Base-by-base conservation (phyloP, 2,888 invertebrate species). In the Drosophila macrospina region DNA sequence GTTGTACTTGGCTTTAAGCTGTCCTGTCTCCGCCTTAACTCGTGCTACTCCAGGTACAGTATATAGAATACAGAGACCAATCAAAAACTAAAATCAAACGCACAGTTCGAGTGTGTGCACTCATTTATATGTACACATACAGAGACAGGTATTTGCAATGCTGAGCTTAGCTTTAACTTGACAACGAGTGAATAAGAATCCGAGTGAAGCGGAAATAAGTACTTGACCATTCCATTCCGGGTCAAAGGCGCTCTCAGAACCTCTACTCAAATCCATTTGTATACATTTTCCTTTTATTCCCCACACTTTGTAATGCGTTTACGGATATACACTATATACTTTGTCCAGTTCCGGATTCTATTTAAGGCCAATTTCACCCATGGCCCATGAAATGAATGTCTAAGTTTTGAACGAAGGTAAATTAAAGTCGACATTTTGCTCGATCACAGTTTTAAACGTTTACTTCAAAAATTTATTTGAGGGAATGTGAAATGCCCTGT, bases 1-100 rank as follows among this genome's bases (percentile, higher is more conserved):
- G 28, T n/a, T 64, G 34, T 34, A 20, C 54, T 60, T 39, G 16
- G 39, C 13, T 48, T 54, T 41, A 37, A 50, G 61, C 56, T 30
- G 8, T 4, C 30, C 30, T 24, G 45, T n/a, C 16, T 34, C 24
- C 10, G 8, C n/a, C 36, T 54, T n/a, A 32, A 13, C 30, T 11
- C 10, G 11, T 13, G 28, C 7, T 32, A 48, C n/a, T 16, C 34
- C 36, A 34, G 4, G 28, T 28, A 20, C 8, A 8, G 7, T 6
- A 7, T 20, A n/a, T 15, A 20, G 41, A 5, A n/a, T 36, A 7
- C 60, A 15, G 42, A 62, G 47, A 36, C 34, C 57, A 61, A 73
- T 64, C 48, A 37, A 37, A 64, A 63, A 41, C 55, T 70, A 48
- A 68, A 78, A 56, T 87, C 79, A 81, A 71, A 74, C 72, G 82